phyloP scores from a whole-genome alignment of 2,113 vertebrate genomes.

The Odobenus rosmarus region DNA sequence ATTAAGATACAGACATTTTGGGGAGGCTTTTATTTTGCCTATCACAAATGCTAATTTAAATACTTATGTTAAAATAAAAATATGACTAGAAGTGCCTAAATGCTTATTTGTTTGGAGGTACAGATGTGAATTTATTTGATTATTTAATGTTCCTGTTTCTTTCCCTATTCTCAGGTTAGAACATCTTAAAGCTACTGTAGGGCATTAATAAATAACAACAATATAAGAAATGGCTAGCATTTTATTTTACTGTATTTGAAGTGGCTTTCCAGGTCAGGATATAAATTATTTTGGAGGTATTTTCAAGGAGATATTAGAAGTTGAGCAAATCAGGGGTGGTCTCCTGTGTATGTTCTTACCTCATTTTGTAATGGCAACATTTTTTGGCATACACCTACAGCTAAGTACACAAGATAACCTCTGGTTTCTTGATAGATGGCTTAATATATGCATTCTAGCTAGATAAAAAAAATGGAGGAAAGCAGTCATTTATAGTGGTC shows the following conservation, averaged over 20 bases:
- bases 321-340: not conserved
- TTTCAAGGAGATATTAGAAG: not conserved
- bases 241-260: constrained; percentile 41
- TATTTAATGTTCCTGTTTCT: not conserved
- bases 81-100: not conserved
- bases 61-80: constrained; percentile 12
- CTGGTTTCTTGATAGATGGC: constrained; percentile 56
- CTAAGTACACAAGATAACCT: constrained; percentile 42
- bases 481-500: constrained; percentile 41
- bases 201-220: not conserved
- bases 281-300: constrained; percentile 21
- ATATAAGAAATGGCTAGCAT: not conserved
- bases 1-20: not conserved
- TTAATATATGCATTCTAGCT: constrained; percentile 39
- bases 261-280: not conserved
- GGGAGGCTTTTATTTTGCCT: not conserved
- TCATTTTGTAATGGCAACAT: constrained; percentile 26
- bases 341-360: not conserved
- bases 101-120: not conserved
- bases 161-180: not conserved
- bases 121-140: not conserved
- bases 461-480: constrained; percentile 50
- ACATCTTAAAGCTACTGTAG: not conserved
- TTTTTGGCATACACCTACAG: not conserved
- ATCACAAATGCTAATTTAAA: not conserved